These are phyloP conservation scores for Saxidomus purpurata DNA, from an alignment of 1,140 invertebrate genomes.

Conservation along the genomic window DNA sequence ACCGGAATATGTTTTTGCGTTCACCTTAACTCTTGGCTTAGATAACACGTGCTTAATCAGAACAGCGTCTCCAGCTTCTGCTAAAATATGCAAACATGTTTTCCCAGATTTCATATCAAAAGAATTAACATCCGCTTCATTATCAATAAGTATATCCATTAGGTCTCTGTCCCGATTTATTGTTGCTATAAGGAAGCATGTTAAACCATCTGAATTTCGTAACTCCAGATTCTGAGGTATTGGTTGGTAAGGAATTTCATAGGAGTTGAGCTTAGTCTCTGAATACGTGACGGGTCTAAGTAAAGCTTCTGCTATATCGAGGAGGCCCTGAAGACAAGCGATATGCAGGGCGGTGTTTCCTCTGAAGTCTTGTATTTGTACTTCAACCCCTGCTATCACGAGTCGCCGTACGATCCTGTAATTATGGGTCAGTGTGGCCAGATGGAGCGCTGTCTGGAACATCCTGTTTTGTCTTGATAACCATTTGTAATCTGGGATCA, in stretches of 20 bases:
- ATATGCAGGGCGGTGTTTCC: slow-evolving; percentile 92
- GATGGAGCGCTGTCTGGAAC: slow-evolving; percentile 89
- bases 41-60: slow-evolving; percentile 63
- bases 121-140: slow-evolving; percentile 90
- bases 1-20: slow-evolving; percentile 15
- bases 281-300: slow-evolving; percentile 61
- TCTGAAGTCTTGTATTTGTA: slow-evolving; percentile 64
- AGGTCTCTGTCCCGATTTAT: slow-evolving; percentile 22
- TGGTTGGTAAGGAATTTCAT: slow-evolving; percentile 86
- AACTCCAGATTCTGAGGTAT: slow-evolving; percentile 88
- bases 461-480: slow-evolving; percentile 58
- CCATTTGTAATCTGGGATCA: background rate
- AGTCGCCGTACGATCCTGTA: slow-evolving; percentile 89
- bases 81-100: slow-evolving; percentile 72
- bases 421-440: slow-evolving; percentile 91
- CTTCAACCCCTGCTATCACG: slow-evolving; percentile 90
- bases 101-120: slow-evolving; percentile 73
- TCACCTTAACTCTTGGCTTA: slow-evolving; percentile 7
- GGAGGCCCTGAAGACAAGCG: slow-evolving; percentile 91
- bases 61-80: slow-evolving; percentile 59
- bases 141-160: slow-evolving; percentile 55
- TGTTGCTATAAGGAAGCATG: slow-evolving; percentile 87
- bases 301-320: slow-evolving; percentile 88
- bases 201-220: slow-evolving; percentile 93
- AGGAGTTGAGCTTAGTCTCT: slow-evolving; percentile 58